Evolutionary conservation across 1,140 invertebrate species (phyloP), one percentile per base, ranked within the genome.

Genomic region (Centruroides sculpturatus): DNA sequence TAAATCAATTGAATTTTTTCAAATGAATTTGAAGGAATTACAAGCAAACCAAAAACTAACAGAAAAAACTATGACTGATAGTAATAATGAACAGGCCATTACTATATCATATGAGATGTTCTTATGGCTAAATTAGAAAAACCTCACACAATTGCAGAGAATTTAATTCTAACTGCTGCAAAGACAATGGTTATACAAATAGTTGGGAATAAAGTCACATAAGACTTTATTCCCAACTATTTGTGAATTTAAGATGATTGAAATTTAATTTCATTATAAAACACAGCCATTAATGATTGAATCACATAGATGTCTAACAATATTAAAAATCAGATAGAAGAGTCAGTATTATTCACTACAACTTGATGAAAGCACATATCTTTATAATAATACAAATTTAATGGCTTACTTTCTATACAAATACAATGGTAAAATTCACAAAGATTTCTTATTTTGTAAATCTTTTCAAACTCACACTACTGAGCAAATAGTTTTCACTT

Each of bases 81-180:
- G 5, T 8, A 41, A 41, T 41, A 41, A 41, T 41, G 41, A 41
- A 41, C 2, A 41, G 8, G 41, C 41, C 8, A 41, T 41, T 41
- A 6, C 8, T 41, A 3, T 8, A 6, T 41, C 8, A 41, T 41
- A n/a, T 41, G 5, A 41, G 41, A 41, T 41, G 41, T 41, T 8
- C 8, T 8, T 41, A 65, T 71, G 35, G 68, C 72, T 54, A 72
- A 71, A 69, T 65, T 62, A 63, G 69, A 66, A 66, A 72, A 75
- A 69, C 64, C 66, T 59, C 68, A 72, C 63, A 72, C 66, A 54
- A 72, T 73, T 64, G 71, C 69, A 63, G 68, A 73, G 60, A 50
- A 72, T 55, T 63, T 71, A 62, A 70, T 73, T 65, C 49, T 73
- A 66, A 68, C 70, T 59, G 68, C 69, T 62, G 61, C 69, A 63